phyloP scores from a whole-genome alignment of 2,113 vertebrate genomes.

The Carassius carassius region DNA sequence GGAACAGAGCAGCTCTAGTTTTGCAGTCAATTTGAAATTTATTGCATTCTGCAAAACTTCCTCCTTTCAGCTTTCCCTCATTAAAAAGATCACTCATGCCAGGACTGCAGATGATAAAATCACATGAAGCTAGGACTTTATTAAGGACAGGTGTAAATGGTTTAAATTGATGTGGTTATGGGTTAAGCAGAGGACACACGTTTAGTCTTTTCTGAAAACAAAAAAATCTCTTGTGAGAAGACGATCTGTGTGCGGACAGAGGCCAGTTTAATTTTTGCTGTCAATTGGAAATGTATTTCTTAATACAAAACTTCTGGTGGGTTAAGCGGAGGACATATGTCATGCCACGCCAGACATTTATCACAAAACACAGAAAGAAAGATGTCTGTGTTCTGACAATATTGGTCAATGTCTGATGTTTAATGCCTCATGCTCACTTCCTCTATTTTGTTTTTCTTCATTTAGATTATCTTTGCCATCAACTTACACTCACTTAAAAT shows the following conservation, averaged over 20 bases:
- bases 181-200: constrained; percentile 14
- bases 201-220: neutral
- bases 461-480: neutral
- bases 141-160: constrained; percentile 29
- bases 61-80: constrained; percentile 18
- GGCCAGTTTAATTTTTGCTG: neutral
- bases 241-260: constrained; percentile 12
- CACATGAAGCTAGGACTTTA: neutral
- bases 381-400: neutral
- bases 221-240: neutral
- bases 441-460: neutral
- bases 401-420: neutral
- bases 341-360: neutral
- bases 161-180: neutral
- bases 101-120: neutral
- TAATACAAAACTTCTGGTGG: constrained; percentile 1
- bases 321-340: neutral
- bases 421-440: neutral
- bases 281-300: neutral
- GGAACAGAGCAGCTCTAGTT: neutral
- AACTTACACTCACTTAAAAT: constrained; percentile 16
- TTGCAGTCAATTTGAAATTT: neutral
- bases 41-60: neutral
- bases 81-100: constrained; percentile 1
- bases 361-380: neutral